Evolutionary conservation across 2,113 vertebrate genomes (phyloP), one percentile per base, ranked within the genome.

Genomic region (Bubo scandiacus): DNA sequence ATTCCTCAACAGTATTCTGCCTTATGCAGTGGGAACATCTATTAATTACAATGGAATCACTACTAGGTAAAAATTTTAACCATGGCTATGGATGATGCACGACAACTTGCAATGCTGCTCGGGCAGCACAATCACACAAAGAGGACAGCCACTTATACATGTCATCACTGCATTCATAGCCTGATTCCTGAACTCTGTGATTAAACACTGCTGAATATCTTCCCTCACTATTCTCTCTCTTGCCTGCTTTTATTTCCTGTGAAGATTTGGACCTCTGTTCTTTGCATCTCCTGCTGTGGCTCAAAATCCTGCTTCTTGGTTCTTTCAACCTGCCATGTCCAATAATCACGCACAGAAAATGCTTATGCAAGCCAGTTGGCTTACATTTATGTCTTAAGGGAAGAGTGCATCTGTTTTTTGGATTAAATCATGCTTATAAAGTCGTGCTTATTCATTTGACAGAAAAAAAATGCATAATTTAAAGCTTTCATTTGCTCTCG

Each of bases 391-490:
- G 86, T 97, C 89, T 81, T 96, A 96, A 96, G 97, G 94, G 97
- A 97, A 97, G 97, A 82, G 73, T 95, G 92, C 97, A 97, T 98
- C 98, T 98, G 97, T 92, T 98, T 98, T 97, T 96, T 96, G 93
- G 97, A 97, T 98, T 98, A 97, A 97, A 96, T 86, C 92, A 59
- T 87, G 77, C 95, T 97, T 97, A 95, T 97, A 97, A 97, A 97
- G 95, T 96, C 70, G 81, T 97, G 95, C 97, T 94, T 97, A 84
- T 97, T 98, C 96, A 96, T 96, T 91, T 98, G 97, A 97, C 95
- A 96, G 86, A 20, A 95, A 95, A 95, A 97, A 87, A 77, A 68
- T n/a, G 94, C 92, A 91, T 97, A 96, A 98, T 97, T 97, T 97
- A 97, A 96, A 94, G 91, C 92, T 96, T 97, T 97, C 91, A 95